These are phyloP conservation scores for Melanchra persicariae DNA, from an alignment of 2,888 invertebrate species.

Conservation along the genomic window DNA sequence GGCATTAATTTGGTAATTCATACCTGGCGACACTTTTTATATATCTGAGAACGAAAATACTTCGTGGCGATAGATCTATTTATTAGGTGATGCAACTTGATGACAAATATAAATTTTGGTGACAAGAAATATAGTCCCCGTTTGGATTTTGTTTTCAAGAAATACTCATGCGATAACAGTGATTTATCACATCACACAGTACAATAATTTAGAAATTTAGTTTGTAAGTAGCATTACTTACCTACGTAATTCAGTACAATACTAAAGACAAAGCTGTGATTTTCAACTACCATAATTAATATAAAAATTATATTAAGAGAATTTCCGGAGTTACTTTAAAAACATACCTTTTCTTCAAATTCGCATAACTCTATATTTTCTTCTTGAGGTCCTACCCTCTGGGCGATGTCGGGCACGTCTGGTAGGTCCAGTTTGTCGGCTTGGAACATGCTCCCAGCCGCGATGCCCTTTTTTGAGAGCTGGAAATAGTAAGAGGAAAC, in stretches of 20 bases:
- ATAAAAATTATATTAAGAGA: background rate
- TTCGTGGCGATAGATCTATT: no score
- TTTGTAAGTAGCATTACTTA: background rate
- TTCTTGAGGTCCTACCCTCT: constrained; percentile 84
- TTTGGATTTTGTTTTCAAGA: background rate
- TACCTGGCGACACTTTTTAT: no score
- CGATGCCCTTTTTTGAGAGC: constrained; percentile 68
- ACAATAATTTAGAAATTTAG: background rate
- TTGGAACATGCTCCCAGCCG: no score
- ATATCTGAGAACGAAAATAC: no score
- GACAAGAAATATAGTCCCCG: no score
- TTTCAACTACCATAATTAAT: no score
- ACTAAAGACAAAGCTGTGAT: no score
- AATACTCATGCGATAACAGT: background rate
- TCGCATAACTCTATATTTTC: constrained; percentile 85
- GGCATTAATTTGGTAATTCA: no score
- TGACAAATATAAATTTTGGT: no score
- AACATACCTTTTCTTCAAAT: constrained; percentile 76
- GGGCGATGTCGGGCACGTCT: constrained; percentile 83
- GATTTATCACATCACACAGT: no score
- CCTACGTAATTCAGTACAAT: background rate
- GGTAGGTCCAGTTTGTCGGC: constrained; percentile 75
- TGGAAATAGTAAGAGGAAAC: constrained; percentile 56
- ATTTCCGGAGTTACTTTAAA: background rate
- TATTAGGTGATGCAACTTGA: no score